A percentile compares a stretch with the other conserved stretches of the same genome.
Conservation (phyloP, 1,140 invertebrate genomes). For the Bombyx mandarina region DNA sequence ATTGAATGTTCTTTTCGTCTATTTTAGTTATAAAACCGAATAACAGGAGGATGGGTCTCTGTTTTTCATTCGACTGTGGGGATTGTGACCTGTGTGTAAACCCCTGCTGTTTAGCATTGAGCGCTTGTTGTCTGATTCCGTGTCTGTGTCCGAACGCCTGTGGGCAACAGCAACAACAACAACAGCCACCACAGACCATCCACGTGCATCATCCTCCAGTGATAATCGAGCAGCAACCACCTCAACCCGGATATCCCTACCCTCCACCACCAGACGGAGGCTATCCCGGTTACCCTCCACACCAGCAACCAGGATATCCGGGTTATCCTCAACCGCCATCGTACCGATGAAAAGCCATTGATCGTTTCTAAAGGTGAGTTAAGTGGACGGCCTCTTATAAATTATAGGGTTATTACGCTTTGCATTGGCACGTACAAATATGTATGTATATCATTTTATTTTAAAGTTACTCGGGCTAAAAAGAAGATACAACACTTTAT, state of each 20-base stretch:
- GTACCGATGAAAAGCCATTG: slow-evolving; percentile 27
- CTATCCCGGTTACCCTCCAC: slow-evolving; percentile 29
- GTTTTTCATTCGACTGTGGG: slow-evolving; percentile 58
- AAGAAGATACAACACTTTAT: too few relatives aligned
- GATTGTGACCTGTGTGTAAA: slow-evolving; percentile 49
- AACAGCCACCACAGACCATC: slow-evolving; percentile 38
- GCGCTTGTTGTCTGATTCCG: slow-evolving; percentile 52
- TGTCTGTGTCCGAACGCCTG: slow-evolving; percentile 59
- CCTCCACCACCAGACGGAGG: slow-evolving; percentile 28
- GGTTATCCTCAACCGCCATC: slow-evolving; percentile 26
- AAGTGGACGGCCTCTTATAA: slow-evolving; percentile 29
- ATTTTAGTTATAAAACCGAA: slow-evolving; percentile 39
- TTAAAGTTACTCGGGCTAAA: too few relatives aligned
- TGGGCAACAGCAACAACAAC: slow-evolving; percentile 38
- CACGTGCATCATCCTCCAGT: slow-evolving; percentile 46
- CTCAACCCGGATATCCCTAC: slow-evolving; percentile 35
- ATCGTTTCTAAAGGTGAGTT: slow-evolving; percentile 36
- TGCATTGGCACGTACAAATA: too few relatives aligned
- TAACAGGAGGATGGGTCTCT: slow-evolving; percentile 43
- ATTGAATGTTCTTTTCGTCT: slow-evolving; percentile 7
- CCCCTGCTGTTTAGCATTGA: slow-evolving; percentile 53
- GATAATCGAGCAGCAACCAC: slow-evolving; percentile 36
- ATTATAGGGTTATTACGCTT: too few relatives aligned
- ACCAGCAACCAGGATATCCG: slow-evolving; percentile 20
- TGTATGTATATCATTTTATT: too few relatives aligned